These are phyloP conservation scores for Tuberolachnus salignus DNA, from an alignment of 2,888 invertebrate species.

Conservation along the genomic window DNA sequence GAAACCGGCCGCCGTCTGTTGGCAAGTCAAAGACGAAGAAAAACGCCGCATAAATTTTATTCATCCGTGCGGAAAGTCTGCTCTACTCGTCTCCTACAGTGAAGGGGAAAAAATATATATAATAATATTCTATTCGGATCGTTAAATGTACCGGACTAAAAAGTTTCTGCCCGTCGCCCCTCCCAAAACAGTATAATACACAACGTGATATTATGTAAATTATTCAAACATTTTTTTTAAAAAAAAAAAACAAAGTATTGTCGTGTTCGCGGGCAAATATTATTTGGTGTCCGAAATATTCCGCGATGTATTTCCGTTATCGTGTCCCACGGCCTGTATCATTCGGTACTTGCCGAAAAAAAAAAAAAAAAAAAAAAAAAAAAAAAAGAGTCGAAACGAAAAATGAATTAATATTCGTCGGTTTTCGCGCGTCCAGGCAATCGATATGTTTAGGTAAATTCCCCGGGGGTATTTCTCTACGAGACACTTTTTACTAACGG, in stretches of 20 bases:
- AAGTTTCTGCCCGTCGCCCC: slow-evolving; percentile 35
- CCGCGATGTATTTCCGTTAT: neutral
- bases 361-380: too few species aligned
- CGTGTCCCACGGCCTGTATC: neutral
- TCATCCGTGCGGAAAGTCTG: slow-evolving; percentile 43
- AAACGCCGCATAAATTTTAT: slow-evolving; percentile 46
- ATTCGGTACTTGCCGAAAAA: too few species aligned
- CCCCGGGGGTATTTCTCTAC: neutral
- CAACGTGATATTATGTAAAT: slow-evolving; percentile 46
- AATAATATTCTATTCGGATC: slow-evolving; percentile 13
- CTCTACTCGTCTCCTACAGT: neutral
- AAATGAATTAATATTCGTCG: neutral
- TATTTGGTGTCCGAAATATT: slow-evolving; percentile 23
- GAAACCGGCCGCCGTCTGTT: slow-evolving; percentile 21
- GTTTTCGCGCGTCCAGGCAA: neutral
- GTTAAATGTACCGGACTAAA: slow-evolving; percentile 49
- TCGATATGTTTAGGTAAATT: neutral
- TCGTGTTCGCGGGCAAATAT: slow-evolving; percentile 41
- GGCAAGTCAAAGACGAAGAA: slow-evolving; percentile 25
- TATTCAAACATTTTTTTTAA: slow-evolving; percentile 51
- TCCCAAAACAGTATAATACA: neutral
- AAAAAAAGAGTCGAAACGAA: too few species aligned
- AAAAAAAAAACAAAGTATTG: slow-evolving; percentile 29
- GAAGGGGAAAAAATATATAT: neutral
- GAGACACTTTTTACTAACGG: neutral